Percentiles rank a stretch among this genome's conserved stretches.
phyloP scores from a whole-genome alignment of 2,888 invertebrate species.

The Cataglyphis livida region DNA sequence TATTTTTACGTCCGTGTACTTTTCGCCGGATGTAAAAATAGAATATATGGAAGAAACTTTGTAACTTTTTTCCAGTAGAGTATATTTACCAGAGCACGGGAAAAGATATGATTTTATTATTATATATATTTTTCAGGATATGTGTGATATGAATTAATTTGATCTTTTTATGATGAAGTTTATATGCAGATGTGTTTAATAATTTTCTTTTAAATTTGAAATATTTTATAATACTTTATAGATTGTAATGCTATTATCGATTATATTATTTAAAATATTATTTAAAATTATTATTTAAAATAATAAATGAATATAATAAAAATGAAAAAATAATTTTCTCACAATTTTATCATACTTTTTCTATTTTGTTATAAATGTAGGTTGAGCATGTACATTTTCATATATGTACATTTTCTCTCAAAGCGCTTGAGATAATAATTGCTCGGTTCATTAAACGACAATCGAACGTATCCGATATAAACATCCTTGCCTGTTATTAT shows the following conservation, averaged over 20 bases:
- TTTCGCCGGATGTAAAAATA: neutral
- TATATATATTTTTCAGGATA: neutral
- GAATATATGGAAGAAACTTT: neutral
- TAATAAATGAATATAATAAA: neutral
- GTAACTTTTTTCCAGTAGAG: neutral
- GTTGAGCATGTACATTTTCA: neutral
- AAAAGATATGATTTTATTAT: neutral
- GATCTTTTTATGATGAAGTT: neutral
- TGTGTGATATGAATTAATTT: neutral
- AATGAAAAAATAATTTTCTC: neutral
- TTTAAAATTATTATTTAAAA: neutral
- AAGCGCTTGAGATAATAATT: constrained; percentile 14
- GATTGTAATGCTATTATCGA: neutral
- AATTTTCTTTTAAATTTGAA: neutral
- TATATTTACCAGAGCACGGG: neutral
- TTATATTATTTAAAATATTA: neutral
- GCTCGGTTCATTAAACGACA: constrained; percentile 28
- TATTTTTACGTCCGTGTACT: neutral
- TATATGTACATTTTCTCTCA: neutral
- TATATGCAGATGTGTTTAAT: neutral
- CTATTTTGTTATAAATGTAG: constrained; percentile 12
- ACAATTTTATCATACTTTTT: neutral
- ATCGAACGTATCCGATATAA: constrained; percentile 11
- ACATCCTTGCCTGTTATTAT: neutral
- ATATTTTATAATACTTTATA: neutral